These are phyloP conservation scores for Neomorphus geoffroyi DNA, from an alignment of 2,797 vertebrate species.

Conservation along the genomic window DNA sequence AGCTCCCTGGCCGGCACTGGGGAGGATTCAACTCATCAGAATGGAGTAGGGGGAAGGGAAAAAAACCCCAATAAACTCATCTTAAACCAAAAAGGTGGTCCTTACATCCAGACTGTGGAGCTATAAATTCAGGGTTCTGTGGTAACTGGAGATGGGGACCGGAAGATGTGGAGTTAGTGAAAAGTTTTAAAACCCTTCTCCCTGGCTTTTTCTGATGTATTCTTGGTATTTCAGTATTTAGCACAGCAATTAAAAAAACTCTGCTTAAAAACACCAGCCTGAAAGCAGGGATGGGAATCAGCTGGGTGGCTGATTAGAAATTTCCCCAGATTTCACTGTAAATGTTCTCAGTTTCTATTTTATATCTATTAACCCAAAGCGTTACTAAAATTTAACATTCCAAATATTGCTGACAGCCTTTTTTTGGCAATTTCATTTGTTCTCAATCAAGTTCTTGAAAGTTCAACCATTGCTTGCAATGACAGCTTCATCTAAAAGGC, in stretches of 20 bases:
- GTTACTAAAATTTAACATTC: neutral
- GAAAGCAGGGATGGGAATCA: neutral
- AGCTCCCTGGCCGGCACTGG: neutral
- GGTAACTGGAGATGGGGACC: neutral
- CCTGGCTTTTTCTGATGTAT: neutral
- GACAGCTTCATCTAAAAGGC: neutral
- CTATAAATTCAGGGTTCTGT: constrained; percentile 34
- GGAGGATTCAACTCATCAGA: neutral
- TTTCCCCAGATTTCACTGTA: neutral
- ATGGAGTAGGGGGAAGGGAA: neutral
- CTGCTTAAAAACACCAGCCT: neutral
- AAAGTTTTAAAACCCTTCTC: constrained; percentile 20
- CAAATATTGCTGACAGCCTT: neutral
- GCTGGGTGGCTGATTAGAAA: neutral
- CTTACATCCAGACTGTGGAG: neutral
- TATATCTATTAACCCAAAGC: neutral
- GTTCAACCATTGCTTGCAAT: neutral
- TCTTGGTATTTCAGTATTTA: neutral
- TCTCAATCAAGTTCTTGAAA: neutral
- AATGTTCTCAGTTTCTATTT: neutral
- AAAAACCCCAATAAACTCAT: neutral
- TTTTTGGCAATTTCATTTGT: neutral
- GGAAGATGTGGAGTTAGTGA: neutral
- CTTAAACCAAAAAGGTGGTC: neutral
- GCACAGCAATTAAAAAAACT: neutral